Percentiles rank a stretch among this genome's conserved stretches.
phyloP scores from a whole-genome alignment of 2,888 invertebrate genomes.

The Craniophora ligustri region DNA sequence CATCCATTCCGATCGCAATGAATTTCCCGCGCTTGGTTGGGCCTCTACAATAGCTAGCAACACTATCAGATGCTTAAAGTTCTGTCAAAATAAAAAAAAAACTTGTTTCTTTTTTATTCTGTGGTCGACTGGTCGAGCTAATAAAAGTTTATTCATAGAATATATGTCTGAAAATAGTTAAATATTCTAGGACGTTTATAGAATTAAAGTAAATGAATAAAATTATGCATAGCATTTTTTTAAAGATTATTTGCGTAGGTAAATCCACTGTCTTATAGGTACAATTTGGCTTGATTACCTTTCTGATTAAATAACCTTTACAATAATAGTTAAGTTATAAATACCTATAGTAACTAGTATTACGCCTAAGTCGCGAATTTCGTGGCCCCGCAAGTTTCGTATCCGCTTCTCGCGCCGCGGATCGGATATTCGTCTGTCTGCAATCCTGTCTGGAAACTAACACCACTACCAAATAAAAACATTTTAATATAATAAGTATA shows the following conservation, averaged over 20 bases:
- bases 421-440: constrained; percentile 80
- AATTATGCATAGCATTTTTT: too few species aligned
- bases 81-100: neutral
- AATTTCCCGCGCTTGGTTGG: constrained; percentile 67
- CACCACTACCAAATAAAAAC: constrained; percentile 36
- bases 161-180: too few species aligned
- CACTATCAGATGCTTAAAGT: neutral
- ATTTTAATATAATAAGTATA: constrained; percentile 1
- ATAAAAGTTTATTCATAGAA: too few species aligned
- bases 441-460: constrained; percentile 65
- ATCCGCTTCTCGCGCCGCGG: constrained; percentile 65
- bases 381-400: constrained; percentile 55
- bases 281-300: too few species aligned
- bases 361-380: constrained; percentile 33
- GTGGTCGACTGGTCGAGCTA: too few species aligned
- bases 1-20: constrained; percentile 76
- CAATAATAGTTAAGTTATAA: too few species aligned
- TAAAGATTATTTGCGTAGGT: too few species aligned
- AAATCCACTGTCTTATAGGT: too few species aligned
- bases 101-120: neutral
- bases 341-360: too few species aligned
- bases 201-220: too few species aligned
- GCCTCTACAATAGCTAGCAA: constrained; percentile 52
- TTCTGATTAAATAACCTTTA: too few species aligned
- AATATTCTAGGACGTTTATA: too few species aligned